Evolutionary conservation across 2,113 vertebrate species (phyloP).

Genomic region (Zosterops hypoxanthus): DNA sequence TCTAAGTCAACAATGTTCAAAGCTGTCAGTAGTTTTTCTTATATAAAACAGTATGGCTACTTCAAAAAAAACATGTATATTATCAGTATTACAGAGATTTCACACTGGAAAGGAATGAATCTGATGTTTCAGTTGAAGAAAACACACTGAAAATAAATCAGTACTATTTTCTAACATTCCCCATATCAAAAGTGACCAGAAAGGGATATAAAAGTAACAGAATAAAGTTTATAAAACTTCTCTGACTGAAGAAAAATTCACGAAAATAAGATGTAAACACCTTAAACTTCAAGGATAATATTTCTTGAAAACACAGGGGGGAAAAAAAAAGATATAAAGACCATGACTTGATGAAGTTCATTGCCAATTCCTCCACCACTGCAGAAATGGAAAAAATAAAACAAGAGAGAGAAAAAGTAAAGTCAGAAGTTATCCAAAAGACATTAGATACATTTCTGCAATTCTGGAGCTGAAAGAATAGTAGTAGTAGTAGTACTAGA

Average conservation of each 20-base stretch:
- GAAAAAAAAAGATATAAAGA: too few relatives aligned
- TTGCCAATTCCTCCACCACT: rapidly evolving
- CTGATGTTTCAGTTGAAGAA: neutral
- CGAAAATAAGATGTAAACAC: neutral
- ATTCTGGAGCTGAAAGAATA: neutral
- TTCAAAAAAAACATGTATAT: neutral
- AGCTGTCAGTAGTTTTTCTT: neutral
- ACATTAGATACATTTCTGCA: neutral
- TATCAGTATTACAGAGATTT: neutral
- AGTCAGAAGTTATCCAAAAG: neutral
- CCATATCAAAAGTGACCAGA: neutral
- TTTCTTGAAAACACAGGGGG: neutral
- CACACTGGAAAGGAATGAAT: neutral
- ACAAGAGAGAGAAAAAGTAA: neutral
- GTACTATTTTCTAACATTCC: neutral
- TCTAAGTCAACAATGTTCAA: neutral
- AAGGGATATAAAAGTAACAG: neutral
- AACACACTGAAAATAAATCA: neutral
- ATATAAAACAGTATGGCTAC: neutral
- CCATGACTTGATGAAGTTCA: neutral
- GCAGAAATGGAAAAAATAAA: neutral
- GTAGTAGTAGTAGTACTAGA: neutral
- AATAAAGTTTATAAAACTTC: neutral
- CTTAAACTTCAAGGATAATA: neutral
- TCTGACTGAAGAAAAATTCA: neutral